Base-by-base conservation (phyloP, 2,797 vertebrate genomes). In the Rhynchonycteris naso region DNA sequence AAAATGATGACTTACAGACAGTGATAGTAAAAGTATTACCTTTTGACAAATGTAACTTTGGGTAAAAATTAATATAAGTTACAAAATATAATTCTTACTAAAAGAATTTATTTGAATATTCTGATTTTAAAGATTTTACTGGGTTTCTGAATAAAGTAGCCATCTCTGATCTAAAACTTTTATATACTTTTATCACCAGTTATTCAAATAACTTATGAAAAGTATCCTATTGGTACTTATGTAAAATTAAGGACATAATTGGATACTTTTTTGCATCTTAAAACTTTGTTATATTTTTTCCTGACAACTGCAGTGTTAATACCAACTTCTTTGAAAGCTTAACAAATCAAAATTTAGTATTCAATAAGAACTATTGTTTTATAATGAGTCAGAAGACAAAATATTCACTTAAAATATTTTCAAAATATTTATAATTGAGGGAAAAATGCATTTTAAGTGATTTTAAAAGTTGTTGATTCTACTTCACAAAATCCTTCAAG, bases 61-160 rank as follows among this genome's bases (percentile, higher is more conserved):
- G 1, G 2, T 82, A 58, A 95, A 72, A 92, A n/a, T 50, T 83
- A 78, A 66, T 66, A n/a, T 47, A 21, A 54, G 11, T 87, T 59
- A 59, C 16, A 90, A 79, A 90, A 43, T 65, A 71, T 76, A 16
- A 66, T 80, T 68, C 43, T 91, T 8, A 85, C 61, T 84, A 58
- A 75, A 74, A 15, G 74, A 63, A 82, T 63, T 16, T 61, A 19
- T 69, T 91, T 1, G 6, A 71, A 59, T 76, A 2, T 65, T 83
- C 43, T 61, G 38, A 76, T 80, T 80, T 91, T 91, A 72, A 35
- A 88, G 9, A n/a, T 83, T 69, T 83, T 28, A 78, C 74, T 92
- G 19, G 18, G 54, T 63, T 74, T 68, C 54, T 92, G 43, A n/a
- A 56, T 50, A 72, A 12, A n/a, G 7, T 94, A 75, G 19, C 15